Evolutionary conservation across 2,113 vertebrate species (phyloP).

Genomic region (Otolemur garnettii): DNA sequence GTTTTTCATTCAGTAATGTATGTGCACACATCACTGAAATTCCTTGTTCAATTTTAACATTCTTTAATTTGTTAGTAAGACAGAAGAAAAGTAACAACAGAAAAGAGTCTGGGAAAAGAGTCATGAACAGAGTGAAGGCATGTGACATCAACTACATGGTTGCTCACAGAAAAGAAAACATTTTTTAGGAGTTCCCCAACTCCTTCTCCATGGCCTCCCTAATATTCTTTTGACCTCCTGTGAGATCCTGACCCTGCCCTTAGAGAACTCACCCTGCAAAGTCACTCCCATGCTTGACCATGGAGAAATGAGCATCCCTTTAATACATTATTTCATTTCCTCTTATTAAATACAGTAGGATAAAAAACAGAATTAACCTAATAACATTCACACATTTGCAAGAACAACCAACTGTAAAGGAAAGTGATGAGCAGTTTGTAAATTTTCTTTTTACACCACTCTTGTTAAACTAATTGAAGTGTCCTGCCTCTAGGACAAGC

Average conservation of each 20-base stretch:
- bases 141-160: neutral
- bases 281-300: neutral
- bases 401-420: constrained; percentile 75
- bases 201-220: neutral
- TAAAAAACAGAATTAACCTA: constrained; percentile 70
- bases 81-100: neutral
- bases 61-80: constrained; percentile 10
- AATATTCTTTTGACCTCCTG: neutral
- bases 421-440: constrained; percentile 76
- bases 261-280: neutral
- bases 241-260: neutral
- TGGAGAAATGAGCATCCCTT: neutral
- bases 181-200: neutral
- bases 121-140: neutral
- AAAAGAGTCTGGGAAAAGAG: neutral
- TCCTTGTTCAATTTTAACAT: neutral
- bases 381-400: constrained; percentile 57
- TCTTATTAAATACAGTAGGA: constrained; percentile 61
- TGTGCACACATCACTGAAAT: neutral
- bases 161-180: neutral
- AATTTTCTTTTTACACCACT: constrained; percentile 75
- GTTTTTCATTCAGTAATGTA: neutral
- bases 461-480: constrained; percentile 82
- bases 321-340: constrained; percentile 43
- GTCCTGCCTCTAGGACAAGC: constrained; percentile 72